Conservation (phyloP, 2,888 invertebrate species). For the Eueremaeus valkanovi region DNA sequence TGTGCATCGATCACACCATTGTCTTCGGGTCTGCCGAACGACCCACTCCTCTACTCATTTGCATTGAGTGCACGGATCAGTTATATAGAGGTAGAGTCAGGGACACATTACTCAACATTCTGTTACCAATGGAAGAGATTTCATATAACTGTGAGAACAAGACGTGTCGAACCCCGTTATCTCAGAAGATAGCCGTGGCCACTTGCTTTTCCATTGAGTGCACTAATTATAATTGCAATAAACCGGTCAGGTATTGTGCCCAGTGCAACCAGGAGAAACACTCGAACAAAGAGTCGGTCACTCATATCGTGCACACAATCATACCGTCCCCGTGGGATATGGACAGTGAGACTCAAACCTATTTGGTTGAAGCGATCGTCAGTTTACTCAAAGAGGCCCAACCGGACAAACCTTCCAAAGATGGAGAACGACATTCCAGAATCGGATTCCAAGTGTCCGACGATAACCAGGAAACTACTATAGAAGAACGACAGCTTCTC, state of each 20-base stretch:
- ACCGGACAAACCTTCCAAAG: constrained; percentile 60
- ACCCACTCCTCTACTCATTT: constrained; percentile 90
- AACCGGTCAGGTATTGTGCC: constrained; percentile 87
- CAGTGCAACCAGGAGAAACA: constrained; percentile 85
- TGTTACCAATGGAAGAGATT: constrained; percentile 87
- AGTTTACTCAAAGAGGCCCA: constrained; percentile 85
- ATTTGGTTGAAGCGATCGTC: constrained; percentile 89
- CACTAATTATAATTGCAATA: constrained; percentile 90
- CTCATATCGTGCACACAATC: constrained; percentile 84
- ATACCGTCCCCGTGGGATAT: constrained; percentile 82
- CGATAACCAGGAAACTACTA: constrained; percentile 51
- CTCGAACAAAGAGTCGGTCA: constrained; percentile 60
- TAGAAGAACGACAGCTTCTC: constrained; percentile 82
- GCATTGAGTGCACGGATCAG: constrained; percentile 80
- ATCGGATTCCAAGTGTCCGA: constrained; percentile 42
- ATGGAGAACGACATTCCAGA: constrained; percentile 47
- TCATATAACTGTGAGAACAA: constrained; percentile 95
- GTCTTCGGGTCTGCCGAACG: constrained; percentile 61
- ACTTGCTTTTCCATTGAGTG: constrained; percentile 97
- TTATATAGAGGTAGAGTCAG: constrained; percentile 53
- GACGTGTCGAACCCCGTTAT: constrained; percentile 60
- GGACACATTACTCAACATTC: constrained; percentile 62
- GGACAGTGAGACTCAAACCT: constrained; percentile 84
- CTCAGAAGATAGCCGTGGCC: constrained; percentile 84
- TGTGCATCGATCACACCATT: constrained; percentile 58